Percentiles rank a stretch among this genome's conserved stretches.
These are phyloP conservation scores for Pagetopsis macropterus DNA, from an alignment of 2,797 vertebrate species.

Conservation along the genomic window DNA sequence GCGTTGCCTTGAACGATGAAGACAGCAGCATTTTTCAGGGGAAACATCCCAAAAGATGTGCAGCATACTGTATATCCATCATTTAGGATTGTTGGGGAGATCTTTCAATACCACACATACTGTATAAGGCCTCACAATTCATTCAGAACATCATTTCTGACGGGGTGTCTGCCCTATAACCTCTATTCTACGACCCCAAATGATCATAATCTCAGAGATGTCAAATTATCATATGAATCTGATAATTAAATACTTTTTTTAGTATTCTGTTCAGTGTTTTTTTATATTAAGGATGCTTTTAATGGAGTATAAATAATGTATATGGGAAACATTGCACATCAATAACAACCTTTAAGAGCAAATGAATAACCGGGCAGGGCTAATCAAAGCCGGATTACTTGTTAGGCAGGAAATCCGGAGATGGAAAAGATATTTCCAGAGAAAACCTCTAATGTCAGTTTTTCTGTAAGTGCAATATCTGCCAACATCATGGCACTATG, in stretches of 20 bases:
- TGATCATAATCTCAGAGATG: slow-evolving; percentile 1
- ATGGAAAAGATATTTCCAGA: too few relatives aligned
- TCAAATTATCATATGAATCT: neutral
- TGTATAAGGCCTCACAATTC: neutral
- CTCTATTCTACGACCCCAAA: neutral
- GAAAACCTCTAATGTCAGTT: too few relatives aligned
- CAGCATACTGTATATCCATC: neutral
- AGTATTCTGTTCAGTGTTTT: neutral
- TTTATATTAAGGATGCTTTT: neutral
- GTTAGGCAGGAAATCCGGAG: neutral
- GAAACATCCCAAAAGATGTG: neutral
- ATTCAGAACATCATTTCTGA: neutral
- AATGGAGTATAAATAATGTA: neutral
- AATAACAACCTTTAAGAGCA: neutral
- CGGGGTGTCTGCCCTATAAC: neutral
- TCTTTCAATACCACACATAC: neutral
- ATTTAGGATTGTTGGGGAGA: neutral
- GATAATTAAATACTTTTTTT: neutral
- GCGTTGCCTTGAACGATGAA: too few relatives aligned
- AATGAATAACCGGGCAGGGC: neutral
- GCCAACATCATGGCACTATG: neutral
- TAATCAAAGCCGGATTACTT: neutral
- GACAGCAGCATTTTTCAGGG: neutral
- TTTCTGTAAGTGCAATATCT: neutral
- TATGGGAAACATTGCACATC: neutral